Evolutionary conservation across 2,888 invertebrate genomes (phyloP).

Genomic region (Meiosimyza platycephala): DNA sequence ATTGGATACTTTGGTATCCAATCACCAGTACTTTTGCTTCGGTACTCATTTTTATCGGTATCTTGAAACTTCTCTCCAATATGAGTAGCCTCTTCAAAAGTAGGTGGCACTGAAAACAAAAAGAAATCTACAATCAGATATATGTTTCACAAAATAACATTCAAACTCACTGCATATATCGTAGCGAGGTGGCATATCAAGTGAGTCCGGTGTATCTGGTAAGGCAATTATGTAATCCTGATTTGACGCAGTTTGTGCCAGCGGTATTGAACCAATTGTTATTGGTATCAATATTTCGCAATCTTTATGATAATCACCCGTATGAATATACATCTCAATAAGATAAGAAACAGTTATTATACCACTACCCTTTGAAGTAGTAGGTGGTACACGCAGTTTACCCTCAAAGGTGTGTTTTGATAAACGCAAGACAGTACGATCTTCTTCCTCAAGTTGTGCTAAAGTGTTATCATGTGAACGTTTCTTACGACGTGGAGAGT

Average conservation of each 20-base stretch:
- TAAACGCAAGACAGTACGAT: constrained; percentile 43
- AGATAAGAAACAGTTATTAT: constrained; percentile 48
- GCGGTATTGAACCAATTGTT: constrained; percentile 55
- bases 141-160: too few species aligned
- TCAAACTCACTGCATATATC: constrained; percentile 45
- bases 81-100: constrained; percentile 50
- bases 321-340: constrained; percentile 44
- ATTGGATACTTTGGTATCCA: constrained; percentile 52
- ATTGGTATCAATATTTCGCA: constrained; percentile 47
- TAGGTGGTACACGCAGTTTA: constrained; percentile 49
- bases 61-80: constrained; percentile 49
- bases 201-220: constrained; percentile 35
- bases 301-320: constrained; percentile 44
- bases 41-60: constrained; percentile 43
- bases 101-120: constrained; percentile 47
- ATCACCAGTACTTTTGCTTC: constrained; percentile 37
- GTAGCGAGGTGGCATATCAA: constrained; percentile 48
- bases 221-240: constrained; percentile 42
- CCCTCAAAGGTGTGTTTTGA: constrained; percentile 48
- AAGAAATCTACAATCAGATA: not conserved
- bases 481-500: constrained; percentile 42
- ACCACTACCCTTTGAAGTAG: constrained; percentile 42
- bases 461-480: constrained; percentile 41
- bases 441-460: constrained; percentile 15
- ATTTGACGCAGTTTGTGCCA: constrained; percentile 49